Conservation (phyloP, 1,140 invertebrate species). For the Augochlora pura region DNA sequence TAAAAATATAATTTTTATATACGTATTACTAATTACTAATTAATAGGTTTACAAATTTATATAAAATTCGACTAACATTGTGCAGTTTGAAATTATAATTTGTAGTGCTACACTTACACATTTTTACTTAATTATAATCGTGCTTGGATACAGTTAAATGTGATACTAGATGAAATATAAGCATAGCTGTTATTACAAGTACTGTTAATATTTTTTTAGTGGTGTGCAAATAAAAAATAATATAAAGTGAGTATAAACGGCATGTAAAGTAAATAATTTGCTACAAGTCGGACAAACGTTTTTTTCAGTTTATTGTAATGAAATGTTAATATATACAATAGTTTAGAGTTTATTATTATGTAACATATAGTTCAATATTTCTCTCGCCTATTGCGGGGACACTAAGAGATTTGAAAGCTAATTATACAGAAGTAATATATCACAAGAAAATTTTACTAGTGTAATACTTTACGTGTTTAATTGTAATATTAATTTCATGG, state of each 20-base stretch:
- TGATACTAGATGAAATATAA: too few species aligned
- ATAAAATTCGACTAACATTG: too few species aligned
- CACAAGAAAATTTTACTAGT: conserved; percentile 20
- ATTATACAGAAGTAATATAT: conserved; percentile 8
- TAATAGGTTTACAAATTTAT: too few species aligned
- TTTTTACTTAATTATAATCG: too few species aligned
- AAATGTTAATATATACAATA: conserved; percentile 10
- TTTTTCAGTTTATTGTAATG: conserved; percentile 9
- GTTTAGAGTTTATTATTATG: conserved; percentile 26
- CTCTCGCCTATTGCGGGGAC: conserved; percentile 18
- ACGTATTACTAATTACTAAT: too few species aligned
- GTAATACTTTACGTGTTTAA: neutral
- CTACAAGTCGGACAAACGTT: neutral
- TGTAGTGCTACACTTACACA: too few species aligned
- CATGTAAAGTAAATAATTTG: conserved; percentile 18
- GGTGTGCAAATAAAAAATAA: neutral
- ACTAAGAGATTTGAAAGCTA: neutral
- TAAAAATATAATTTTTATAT: too few species aligned
- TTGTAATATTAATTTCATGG: conserved; percentile 18
- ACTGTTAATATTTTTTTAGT: neutral
- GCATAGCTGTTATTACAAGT: too few species aligned
- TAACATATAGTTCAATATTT: conserved; percentile 6
- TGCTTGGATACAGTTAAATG: too few species aligned
- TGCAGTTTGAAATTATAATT: too few species aligned
- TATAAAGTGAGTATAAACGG: neutral